Base-by-base conservation (phyloP, 2,888 invertebrate genomes). In the Globia sparganii region DNA sequence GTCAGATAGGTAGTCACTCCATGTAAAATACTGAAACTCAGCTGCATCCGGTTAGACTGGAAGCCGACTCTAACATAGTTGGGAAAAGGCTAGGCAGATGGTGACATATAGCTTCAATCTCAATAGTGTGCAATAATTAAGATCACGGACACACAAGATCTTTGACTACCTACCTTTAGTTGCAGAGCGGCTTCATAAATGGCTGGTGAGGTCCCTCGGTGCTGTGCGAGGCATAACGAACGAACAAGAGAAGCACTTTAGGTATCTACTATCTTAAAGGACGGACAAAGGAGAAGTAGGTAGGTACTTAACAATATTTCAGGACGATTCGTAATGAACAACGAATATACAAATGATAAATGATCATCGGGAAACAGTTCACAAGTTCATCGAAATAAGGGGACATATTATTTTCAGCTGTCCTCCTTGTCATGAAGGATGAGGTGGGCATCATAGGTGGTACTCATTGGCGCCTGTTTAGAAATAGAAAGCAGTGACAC, bases 401-500 rank as follows among this genome's bases (percentile, higher is more conserved):
- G 25, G 21, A 68, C 25, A 49, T 70, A 72, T 73, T 62, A 75
- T 75, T 75, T 68, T 74, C 34, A 67, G 72, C 71, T 71, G 69
- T 66, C 67, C 77, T 85, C 78, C 80, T 75, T 75, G 84, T 86
- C 75, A 61, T 87, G 84, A 80, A 81, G 87, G 83, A 83, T 86
- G 89, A 87, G 87, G 90, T 91, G 90, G 86, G 86, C 82, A 89
- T 91, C 91, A 89, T 89, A 90, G 92, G 89, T 90, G 86, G 88
- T 89, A 90, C 89, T 91, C 91, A 91, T 87, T 87, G 94, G 94
- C 94, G 94, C 94, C 94, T 90, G 90, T 85, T 90, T 93, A 86
- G 91, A 94, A 95, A 95, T 95, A 96, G 95, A 95, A 94, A 93
- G 93, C 87, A 86, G 92, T 95, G 95, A 95, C 95, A 94, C 94